These are phyloP conservation scores for Sebastes hubbsi DNA, from an alignment of 2,797 vertebrate genomes.

Conservation along the genomic window DNA sequence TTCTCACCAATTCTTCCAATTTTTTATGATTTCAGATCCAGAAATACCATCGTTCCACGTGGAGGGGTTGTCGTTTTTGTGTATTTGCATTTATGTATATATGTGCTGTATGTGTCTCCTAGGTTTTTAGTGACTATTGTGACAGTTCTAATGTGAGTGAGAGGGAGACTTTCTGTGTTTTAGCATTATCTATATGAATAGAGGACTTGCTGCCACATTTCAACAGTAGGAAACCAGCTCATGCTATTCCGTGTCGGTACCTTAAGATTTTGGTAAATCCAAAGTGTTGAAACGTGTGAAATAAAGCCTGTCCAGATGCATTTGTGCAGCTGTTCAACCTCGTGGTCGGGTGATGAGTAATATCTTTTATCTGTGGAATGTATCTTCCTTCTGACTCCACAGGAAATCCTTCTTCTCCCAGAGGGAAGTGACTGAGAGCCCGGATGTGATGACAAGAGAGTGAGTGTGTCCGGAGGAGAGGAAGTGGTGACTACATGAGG, in stretches of 20 bases:
- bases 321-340: conserved; percentile 23
- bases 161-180: conserved; percentile 72
- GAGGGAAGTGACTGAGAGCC: conserved; percentile 42
- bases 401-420: conserved; percentile 52
- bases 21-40: conserved; percentile 72
- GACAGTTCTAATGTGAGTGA: conserved; percentile 75
- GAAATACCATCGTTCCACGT: conserved; percentile 72
- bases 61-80: conserved; percentile 75
- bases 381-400: conserved; percentile 35
- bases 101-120: conserved; percentile 72
- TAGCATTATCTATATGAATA: conserved; percentile 85
- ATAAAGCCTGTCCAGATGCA: background rate
- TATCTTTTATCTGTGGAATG: conserved; percentile 28
- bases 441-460: conserved; percentile 54
- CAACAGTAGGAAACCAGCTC: conserved; percentile 60
- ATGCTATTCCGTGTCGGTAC: conserved; percentile 51
- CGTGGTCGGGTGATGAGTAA: conserved; percentile 30
- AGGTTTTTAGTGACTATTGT: conserved; percentile 74
- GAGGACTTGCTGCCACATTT: conserved; percentile 62
- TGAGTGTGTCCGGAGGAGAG: conserved; percentile 51
- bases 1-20: conserved; percentile 37
- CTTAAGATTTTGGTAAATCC: conserved; percentile 11
- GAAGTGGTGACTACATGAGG: conserved; percentile 28
- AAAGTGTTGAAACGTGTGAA: background rate
- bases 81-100: conserved; percentile 82